Evolutionary conservation across 2,113 vertebrate species (phyloP), one percentile per base, ranked within the genome.

Genomic region (Plecturocebus donacophilus): DNA sequence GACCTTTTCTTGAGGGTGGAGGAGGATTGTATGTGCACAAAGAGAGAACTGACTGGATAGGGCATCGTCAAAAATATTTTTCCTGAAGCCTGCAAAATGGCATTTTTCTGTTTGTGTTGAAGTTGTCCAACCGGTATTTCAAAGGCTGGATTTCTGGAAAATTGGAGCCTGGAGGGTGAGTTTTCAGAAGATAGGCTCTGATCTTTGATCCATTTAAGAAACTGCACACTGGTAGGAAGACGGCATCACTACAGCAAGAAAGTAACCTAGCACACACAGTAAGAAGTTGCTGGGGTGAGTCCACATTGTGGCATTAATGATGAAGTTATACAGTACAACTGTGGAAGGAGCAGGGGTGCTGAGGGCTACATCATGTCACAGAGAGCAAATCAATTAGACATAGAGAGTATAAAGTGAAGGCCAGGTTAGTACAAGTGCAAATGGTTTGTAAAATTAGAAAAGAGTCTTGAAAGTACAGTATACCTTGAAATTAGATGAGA

Each of bases 151-250:
- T 94, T 82, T 92, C 84, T 88, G 75, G 47, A 96, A 95, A 88
- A 93, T 76, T 95, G 75, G 80, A 83, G 35, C n/a, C 13, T 23
- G 4, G 47, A 95, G 88, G 49, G 35, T 73, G n/a, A 47, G 40
- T 87, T 80, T 96, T 97, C 68, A 97, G 92, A 87, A 97, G 97
- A 96, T 64, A 49, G 64, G 66, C 45, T 80, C n/a, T 86, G 84
- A 82, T 90, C 76, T 96, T 90, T 92, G 84, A 96, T 95, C 52
- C 38, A 45, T 68, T 95, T 64, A 5, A 89, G 95, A 97, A 89
- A 32, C 16, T 97, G 35, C 12, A 45, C 21, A 7, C 70, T 81
- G 45, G 79, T 68, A 42, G 92, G 40, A 73, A 42, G 70, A 66
- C 12, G 71, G 87, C 14, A 13, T 94, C 12, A n/a, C 56, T 38